phyloP scores from a whole-genome alignment of 2,113 vertebrate species.

The Meleagris gallopavo region DNA sequence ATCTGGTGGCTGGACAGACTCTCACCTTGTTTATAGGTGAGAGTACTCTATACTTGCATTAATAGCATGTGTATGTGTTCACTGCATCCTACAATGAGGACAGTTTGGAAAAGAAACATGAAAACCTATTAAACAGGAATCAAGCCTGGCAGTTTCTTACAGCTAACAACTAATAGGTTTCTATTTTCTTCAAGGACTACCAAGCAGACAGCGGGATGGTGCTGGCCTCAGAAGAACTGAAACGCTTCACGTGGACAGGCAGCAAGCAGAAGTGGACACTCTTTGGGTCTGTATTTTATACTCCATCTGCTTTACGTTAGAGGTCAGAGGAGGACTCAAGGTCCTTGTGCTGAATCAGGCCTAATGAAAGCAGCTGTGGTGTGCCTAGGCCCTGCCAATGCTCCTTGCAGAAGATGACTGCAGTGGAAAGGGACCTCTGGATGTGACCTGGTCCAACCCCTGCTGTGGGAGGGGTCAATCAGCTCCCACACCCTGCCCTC shows the following conservation, averaged over 20 bases:
- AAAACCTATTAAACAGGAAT: neutral
- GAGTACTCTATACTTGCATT: neutral
- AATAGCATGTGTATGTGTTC: rapidly evolving
- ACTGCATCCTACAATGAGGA: neutral
- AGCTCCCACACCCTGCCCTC: neutral
- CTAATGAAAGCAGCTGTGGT: neutral
- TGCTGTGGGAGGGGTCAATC: neutral
- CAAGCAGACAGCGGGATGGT: slow-evolving; percentile 86
- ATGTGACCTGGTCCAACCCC: neutral
- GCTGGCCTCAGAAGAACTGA: slow-evolving; percentile 85
- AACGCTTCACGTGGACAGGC: slow-evolving; percentile 81
- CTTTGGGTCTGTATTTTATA: slow-evolving; percentile 69
- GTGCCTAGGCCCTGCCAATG: neutral
- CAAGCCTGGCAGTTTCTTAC: neutral
- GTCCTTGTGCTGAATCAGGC: neutral
- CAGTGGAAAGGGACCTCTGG: neutral
- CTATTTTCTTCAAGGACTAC: slow-evolving; percentile 79
- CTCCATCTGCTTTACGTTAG: neutral
- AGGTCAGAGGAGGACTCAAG: neutral
- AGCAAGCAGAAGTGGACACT: slow-evolving; percentile 75
- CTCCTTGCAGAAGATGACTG: neutral
- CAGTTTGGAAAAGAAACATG: neutral
- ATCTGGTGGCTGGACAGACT: neutral
- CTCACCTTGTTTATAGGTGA: rapidly evolving
- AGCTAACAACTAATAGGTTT: neutral